Conservation (phyloP, 2,888 invertebrate species). For the Silvanus unidentatus region DNA sequence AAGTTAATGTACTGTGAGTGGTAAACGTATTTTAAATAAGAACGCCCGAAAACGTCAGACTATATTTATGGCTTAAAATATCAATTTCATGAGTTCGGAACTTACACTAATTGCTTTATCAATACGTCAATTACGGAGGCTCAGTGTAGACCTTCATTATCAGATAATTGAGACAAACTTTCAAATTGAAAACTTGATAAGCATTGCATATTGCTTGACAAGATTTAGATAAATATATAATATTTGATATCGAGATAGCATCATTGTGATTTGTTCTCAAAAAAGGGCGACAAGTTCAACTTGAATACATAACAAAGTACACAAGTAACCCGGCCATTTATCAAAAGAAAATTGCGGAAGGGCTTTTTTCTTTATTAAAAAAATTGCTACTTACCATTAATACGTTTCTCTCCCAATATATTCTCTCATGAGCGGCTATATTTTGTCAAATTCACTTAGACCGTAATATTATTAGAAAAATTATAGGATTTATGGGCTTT, state of each 20-base stretch:
- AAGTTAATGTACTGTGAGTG: constrained; percentile 9
- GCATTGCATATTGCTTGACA: not conserved
- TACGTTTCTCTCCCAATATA: no score
- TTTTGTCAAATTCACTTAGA: no score
- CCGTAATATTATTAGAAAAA: not conserved
- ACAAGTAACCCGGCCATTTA: no score
- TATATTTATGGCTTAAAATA: constrained; percentile 11
- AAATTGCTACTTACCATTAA: no score
- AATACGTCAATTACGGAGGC: constrained; percentile 12
- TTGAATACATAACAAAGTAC: no score
- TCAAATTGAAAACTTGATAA: not conserved
- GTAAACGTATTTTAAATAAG: constrained; percentile 9
- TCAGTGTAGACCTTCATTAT: constrained; percentile 4
- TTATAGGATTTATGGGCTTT: constrained; percentile 13
- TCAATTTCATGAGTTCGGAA: constrained; percentile 11
- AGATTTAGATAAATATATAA: no score
- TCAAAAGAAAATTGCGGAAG: no score
- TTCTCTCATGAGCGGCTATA: no score
- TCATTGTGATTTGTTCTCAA: no score
- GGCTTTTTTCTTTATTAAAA: no score
- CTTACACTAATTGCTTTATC: constrained; percentile 11
- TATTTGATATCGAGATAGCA: no score
- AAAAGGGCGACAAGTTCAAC: no score
- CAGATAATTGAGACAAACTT: constrained; percentile 5
- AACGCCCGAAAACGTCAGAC: constrained; percentile 9